Conservation (phyloP, 2,888 invertebrate species). For the Drosophila melanocephala region DNA sequence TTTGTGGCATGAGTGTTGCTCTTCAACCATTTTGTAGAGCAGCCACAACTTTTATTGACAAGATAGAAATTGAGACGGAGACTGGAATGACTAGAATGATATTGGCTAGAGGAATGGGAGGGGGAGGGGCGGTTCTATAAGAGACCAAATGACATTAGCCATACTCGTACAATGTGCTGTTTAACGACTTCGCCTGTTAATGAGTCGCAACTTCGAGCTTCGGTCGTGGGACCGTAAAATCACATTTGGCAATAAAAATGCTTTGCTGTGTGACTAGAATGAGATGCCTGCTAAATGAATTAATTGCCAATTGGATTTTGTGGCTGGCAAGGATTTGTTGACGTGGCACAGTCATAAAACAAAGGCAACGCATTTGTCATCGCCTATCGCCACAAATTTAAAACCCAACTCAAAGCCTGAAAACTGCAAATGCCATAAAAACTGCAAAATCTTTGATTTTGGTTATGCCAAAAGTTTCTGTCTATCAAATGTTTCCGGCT, state of each 20-base stretch:
- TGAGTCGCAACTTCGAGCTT: conserved; percentile 64
- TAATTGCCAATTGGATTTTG: conserved; percentile 79
- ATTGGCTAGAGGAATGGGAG: neutral
- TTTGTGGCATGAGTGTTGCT: conserved; percentile 29
- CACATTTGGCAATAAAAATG: conserved; percentile 69
- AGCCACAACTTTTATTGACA: conserved; percentile 64
- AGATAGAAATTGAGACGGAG: neutral
- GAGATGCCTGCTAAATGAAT: conserved; percentile 68
- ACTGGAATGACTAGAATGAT: neutral
- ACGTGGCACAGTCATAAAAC: conserved; percentile 64
- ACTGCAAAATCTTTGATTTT: conserved; percentile 26
- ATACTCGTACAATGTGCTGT: conserved; percentile 60
- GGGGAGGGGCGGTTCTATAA: neutral
- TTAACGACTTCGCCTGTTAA: conserved; percentile 79
- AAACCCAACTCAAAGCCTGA: conserved; percentile 14
- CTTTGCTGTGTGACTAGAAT: conserved; percentile 24
- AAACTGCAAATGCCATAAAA: conserved; percentile 36
- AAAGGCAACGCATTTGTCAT: conserved; percentile 12
- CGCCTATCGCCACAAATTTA: conserved; percentile 35
- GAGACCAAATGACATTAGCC: conserved; percentile 54
- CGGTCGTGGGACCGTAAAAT: conserved; percentile 62
- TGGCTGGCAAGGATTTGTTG: conserved; percentile 68
- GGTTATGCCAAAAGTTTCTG: conserved; percentile 18
- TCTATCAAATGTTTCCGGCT: conserved; percentile 72
- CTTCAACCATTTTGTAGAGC: conserved; percentile 16